Evolutionary conservation across 2,113 vertebrate species (phyloP).

Genomic region (Tragulus kanchil): DNA sequence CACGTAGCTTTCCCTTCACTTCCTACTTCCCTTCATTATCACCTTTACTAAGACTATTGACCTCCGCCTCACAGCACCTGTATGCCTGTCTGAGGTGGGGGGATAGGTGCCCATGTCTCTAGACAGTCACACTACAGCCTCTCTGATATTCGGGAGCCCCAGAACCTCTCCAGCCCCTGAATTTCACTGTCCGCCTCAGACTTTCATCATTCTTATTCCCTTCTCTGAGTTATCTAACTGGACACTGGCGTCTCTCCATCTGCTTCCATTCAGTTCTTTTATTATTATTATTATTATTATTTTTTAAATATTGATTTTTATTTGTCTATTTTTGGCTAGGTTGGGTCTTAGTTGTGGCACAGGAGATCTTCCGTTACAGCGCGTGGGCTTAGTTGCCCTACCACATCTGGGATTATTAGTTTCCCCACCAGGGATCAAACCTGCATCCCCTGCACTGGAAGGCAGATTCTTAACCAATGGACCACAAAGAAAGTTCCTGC

Average conservation of each 20-base stretch:
- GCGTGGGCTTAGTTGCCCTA: background rate
- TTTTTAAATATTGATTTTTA: background rate
- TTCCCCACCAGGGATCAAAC: background rate
- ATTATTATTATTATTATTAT: background rate
- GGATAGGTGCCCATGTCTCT: background rate
- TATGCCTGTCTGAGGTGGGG: background rate
- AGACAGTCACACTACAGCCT: fast-evolving
- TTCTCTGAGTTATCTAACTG: background rate
- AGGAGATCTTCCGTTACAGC: fast-evolving
- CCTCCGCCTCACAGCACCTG: fast-evolving
- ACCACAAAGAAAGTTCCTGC: background rate
- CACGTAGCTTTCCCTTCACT: background rate
- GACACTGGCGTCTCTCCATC: background rate
- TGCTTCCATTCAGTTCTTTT: background rate
- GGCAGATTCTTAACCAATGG: background rate
- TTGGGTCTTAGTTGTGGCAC: fast-evolving
- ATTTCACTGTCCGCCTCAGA: background rate
- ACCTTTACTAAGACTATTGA: background rate
- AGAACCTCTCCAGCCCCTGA: background rate
- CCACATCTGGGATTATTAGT: background rate
- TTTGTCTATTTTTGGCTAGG: background rate
- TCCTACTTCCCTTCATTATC: background rate
- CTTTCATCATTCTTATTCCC: background rate
- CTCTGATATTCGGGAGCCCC: background rate
- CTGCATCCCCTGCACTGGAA: background rate